phyloP scores from a whole-genome alignment of 92 coral and sea anemone genomes.

The Phenganax stokvisi region DNA sequence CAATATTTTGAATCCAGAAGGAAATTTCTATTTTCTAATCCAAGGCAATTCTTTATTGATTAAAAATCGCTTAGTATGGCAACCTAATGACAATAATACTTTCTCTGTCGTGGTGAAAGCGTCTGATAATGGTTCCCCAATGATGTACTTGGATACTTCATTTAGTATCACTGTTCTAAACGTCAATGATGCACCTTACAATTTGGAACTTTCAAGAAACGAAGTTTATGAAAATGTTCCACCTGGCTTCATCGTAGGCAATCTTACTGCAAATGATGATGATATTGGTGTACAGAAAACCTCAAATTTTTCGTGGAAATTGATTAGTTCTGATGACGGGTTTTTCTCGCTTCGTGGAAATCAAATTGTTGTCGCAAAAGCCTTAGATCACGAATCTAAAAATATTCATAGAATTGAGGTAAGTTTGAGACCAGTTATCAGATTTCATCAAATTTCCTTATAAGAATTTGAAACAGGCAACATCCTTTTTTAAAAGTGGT shows the following conservation, averaged over 20 bases:
- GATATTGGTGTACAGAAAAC: conserved; percentile 63
- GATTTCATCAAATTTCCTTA: too few species aligned
- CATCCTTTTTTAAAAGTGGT: too few species aligned
- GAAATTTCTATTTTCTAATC: conserved; percentile 40
- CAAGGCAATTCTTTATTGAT: conserved; percentile 55
- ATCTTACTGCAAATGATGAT: conserved; percentile 67
- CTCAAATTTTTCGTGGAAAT: conserved; percentile 58
- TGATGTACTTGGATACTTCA: conserved; percentile 58
- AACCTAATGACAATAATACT: conserved; percentile 41
- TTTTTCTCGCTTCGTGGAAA: conserved; percentile 53
- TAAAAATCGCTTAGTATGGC: conserved; percentile 45
- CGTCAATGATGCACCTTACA: conserved; percentile 85
- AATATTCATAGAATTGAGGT: conserved; percentile 59
- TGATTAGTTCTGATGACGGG: conserved; percentile 48
- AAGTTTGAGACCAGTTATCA: not conserved
- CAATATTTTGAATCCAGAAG: conserved; percentile 48
- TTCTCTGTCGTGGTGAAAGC: conserved; percentile 53
- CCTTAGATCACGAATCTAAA: conserved; percentile 58
- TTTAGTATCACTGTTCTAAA: conserved; percentile 53
- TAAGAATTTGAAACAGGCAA: too few species aligned
- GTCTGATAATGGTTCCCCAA: conserved; percentile 68
- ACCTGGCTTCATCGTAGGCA: conserved; percentile 57
- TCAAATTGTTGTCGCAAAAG: conserved; percentile 55
- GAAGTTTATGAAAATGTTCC: conserved; percentile 63
- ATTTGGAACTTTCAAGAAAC: conserved; percentile 54